Evolutionary conservation across 2,113 vertebrate species (phyloP).

Genomic region (Epinephelus fuscoguttatus): DNA sequence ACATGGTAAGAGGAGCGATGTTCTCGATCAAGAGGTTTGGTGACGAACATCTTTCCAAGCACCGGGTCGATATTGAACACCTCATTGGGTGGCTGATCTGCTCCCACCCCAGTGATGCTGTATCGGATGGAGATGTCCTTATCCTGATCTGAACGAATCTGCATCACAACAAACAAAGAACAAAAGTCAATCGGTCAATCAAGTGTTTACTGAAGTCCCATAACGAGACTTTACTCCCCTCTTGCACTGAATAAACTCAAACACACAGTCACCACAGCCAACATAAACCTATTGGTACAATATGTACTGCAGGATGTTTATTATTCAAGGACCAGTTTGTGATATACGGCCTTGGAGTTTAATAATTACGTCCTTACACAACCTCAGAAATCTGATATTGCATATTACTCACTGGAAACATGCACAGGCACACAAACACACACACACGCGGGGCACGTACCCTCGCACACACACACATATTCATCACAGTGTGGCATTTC

Average conservation of each 20-base stretch:
- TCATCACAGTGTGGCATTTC: constrained; percentile 65
- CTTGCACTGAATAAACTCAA: not conserved
- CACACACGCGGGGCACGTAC: no score
- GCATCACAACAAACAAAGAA: constrained; percentile 55
- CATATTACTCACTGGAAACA: constrained; percentile 40
- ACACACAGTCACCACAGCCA: not conserved
- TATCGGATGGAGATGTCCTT: constrained; percentile 94
- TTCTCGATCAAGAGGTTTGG: constrained; percentile 93
- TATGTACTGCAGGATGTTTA: constrained; percentile 16
- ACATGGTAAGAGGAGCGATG: constrained; percentile 95
- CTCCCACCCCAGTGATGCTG: constrained; percentile 94
- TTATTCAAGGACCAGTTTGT: constrained; percentile 53
- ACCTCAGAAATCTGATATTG: constrained; percentile 52
- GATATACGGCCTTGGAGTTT: constrained; percentile 29
- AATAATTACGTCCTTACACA: constrained; percentile 44
- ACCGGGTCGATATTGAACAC: constrained; percentile 95
- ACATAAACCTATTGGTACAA: not conserved
- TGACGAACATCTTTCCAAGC: constrained; percentile 95
- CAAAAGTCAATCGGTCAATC: not conserved
- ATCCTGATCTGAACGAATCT: constrained; percentile 98
- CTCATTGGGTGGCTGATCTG: constrained; percentile 95
- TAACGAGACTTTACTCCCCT: not conserved
- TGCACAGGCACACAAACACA: not conserved
- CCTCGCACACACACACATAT: constrained; percentile 42
- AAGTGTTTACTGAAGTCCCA: not conserved